Evolutionary conservation across 1,140 invertebrate species (phyloP), one percentile per base, ranked within the genome.

Genomic region (Akabosia matsudoensis): DNA sequence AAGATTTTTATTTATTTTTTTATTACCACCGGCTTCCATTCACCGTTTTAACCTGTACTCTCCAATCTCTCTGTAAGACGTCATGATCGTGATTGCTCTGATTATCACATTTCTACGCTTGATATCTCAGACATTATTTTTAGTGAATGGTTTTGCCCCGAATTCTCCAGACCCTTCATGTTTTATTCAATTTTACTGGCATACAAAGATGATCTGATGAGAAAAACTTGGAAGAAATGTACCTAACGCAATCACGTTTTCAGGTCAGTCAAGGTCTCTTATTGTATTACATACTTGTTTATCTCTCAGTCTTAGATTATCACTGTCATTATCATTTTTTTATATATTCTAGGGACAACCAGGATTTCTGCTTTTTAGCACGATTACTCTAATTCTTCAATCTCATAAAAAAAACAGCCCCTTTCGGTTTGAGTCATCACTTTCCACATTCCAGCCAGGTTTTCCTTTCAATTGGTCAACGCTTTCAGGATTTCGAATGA

Each of bases 191-290:
- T n/a, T n/a, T n/a, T n/a, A n/a, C n/a, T n/a, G n/a, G n/a, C n/a
- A n/a, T n/a, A n/a, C n/a, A n/a, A n/a, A n/a, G n/a, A n/a, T n/a
- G n/a, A n/a, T n/a, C n/a, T n/a, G n/a, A n/a, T n/a, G 37, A 45
- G 37, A 45, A 18, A 45, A 18, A 45, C 7, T 10, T 10, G 37
- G n/a, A 13, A 22, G 4, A 56, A 56, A 56, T n/a, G 54, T 56
- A 56, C 54, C 54, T 56, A 56, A 56, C 54, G 14, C 54, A 56
- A 56, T 56, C 54, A 56, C 54, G 54, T 56, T 56, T 56, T 56
- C 54, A 56, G 54, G 54, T 56, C 54, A 56, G 10, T 56, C 54
- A 56, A 56, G 54, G 54, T 56, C 54, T 22, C 54, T 22, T 56
- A n/a, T 56, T 13, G 14, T 10, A 56, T 7, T 16, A n/a, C n/a